Percentiles rank a stretch among this genome's conserved stretches.
Conservation (phyloP, 2,113 vertebrate genomes). For the Protobothrops flavoviridis region DNA sequence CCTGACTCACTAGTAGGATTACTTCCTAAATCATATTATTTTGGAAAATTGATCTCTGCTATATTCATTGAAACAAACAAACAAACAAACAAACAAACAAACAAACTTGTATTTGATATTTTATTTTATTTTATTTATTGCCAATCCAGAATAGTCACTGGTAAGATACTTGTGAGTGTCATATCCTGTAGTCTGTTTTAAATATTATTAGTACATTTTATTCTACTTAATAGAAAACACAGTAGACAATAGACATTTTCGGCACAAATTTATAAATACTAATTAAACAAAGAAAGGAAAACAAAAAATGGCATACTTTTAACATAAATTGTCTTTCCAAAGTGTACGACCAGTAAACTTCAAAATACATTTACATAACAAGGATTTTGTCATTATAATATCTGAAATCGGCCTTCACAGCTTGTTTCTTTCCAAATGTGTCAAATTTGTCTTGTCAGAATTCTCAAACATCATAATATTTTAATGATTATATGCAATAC, state of each 20-base stretch:
- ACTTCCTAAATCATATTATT: not conserved
- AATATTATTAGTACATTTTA: not conserved
- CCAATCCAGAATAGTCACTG: not conserved
- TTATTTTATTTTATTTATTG: too few relatives aligned
- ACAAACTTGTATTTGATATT: too few relatives aligned
- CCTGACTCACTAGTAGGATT: not conserved
- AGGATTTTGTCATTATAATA: not conserved
- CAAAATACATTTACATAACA: not conserved
- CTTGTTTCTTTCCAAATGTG: not conserved
- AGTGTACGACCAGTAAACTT: too few relatives aligned
- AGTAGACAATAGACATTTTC: too few relatives aligned
- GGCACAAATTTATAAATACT: not conserved
- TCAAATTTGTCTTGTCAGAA: not conserved
- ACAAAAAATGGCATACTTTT: too few relatives aligned
- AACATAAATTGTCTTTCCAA: too few relatives aligned
- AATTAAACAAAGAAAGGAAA: not conserved
- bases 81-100: too few relatives aligned
- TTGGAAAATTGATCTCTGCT: not conserved
- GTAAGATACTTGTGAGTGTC: not conserved
- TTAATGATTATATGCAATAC: not conserved
- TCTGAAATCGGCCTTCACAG: not conserved
- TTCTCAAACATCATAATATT: not conserved
- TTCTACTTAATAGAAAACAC: not conserved
- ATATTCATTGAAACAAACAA: not conserved
- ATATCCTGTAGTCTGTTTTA: not conserved